Conservation (phyloP, 2,797 vertebrate genomes). For the Chaetodon trifasciatus region DNA sequence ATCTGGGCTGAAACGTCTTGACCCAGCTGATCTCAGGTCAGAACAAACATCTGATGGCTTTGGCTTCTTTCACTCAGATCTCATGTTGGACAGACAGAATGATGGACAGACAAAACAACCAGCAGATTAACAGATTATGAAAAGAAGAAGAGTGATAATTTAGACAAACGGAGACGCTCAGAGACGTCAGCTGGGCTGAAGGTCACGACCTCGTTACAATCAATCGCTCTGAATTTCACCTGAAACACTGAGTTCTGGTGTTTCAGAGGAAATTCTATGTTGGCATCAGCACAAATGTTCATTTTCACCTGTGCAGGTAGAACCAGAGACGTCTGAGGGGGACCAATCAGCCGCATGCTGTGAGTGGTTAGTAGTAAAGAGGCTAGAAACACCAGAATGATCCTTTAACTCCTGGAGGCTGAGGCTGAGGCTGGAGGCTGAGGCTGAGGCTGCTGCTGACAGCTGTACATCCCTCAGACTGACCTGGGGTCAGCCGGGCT, state of each 20-base stretch:
- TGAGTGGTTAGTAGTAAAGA: background rate
- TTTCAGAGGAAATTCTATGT: background rate
- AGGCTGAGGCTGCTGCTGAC: constrained; percentile 8
- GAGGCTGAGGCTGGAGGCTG: no score
- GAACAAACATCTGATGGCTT: background rate
- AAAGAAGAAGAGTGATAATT: no score
- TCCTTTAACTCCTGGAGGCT: constrained; percentile 46
- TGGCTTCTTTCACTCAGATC: background rate
- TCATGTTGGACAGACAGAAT: background rate
- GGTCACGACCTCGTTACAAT: background rate
- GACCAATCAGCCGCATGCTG: background rate
- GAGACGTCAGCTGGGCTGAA: background rate
- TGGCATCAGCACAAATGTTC: no score
- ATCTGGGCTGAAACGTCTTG: background rate
- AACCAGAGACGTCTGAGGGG: no score
- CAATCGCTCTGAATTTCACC: no score
- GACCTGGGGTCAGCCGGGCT: no score
- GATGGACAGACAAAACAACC: background rate
- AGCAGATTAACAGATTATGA: background rate
- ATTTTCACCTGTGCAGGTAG: no score
- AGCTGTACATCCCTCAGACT: no score
- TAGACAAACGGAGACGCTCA: background rate
- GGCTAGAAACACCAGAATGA: constrained; percentile 23
- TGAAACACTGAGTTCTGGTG: background rate
- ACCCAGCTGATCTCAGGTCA: no score